Conservation (phyloP, 2,888 invertebrate species). For the Eubasilissa splendida region DNA sequence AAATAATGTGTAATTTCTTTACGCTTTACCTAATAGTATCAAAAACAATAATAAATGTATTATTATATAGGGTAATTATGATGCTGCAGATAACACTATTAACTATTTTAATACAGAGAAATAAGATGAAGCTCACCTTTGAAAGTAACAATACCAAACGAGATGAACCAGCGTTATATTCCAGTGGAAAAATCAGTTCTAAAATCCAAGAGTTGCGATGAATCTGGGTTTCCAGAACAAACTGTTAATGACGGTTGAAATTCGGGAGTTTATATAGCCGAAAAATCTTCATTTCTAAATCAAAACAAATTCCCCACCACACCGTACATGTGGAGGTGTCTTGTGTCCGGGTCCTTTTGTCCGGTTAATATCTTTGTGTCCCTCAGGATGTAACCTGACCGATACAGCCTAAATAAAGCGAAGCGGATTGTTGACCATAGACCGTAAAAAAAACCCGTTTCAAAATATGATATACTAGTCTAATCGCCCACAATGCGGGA, state of each 20-base stretch:
- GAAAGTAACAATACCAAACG: too few relatives aligned
- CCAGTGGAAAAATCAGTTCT: too few relatives aligned
- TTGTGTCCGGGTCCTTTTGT: not conserved
- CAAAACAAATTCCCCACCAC: not conserved
- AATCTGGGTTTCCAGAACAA: constrained; percentile 40
- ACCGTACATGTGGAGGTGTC: not conserved
- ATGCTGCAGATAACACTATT: too few relatives aligned
- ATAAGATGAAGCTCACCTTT: too few relatives aligned
- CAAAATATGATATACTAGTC: too few relatives aligned
- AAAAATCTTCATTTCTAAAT: not conserved
- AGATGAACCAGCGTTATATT: too few relatives aligned
- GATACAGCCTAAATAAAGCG: not conserved
- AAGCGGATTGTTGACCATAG: constrained; percentile 17
- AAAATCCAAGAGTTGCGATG: constrained; percentile 1
- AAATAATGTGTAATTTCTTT: too few relatives aligned
- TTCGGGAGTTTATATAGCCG: constrained; percentile 40
- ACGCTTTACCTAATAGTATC: too few relatives aligned
- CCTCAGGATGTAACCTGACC: not conserved
- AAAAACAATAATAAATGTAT: too few relatives aligned
- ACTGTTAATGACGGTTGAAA: constrained; percentile 40
- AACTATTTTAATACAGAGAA: too few relatives aligned
- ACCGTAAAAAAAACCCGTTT: not conserved
- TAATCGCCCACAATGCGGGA: too few relatives aligned
- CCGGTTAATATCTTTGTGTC: not conserved
- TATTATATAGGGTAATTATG: too few relatives aligned